Percentiles rank a stretch among this genome's conserved stretches.
Conservation (phyloP, 2,888 invertebrate genomes). For the Philopedon plagiatum region DNA sequence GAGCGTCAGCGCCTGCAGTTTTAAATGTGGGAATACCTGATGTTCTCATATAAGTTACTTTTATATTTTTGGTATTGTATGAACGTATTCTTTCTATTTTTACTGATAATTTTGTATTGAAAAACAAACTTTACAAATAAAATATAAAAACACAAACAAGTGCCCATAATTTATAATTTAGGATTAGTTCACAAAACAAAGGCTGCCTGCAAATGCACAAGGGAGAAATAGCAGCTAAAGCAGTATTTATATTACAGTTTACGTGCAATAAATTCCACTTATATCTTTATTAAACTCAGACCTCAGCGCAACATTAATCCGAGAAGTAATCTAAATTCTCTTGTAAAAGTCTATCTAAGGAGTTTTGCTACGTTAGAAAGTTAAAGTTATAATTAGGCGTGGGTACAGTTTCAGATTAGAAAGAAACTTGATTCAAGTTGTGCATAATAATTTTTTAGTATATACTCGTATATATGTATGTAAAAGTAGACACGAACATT, state of each 20-base stretch:
- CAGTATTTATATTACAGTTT: conserved; percentile 2
- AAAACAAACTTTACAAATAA: no score
- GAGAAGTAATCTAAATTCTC: conserved; percentile 34
- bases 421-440: neutral
- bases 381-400: conserved; percentile 23
- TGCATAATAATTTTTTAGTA: neutral
- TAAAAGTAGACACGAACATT: neutral
- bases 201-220: no score
- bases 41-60: no score
- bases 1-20: no score
- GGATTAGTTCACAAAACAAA: no score
- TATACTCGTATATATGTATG: no score
- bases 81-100: no score
- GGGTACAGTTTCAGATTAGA: conserved; percentile 9
- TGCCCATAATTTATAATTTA: no score
- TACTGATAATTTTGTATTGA: no score
- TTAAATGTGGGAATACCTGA: no score
- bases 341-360: conserved; percentile 23
- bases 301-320: conserved; percentile 30
- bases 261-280: conserved; percentile 39
- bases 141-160: no score
- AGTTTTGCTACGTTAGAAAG: conserved; percentile 7
- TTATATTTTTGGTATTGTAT: no score
- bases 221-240: neutral
- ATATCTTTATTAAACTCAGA: conserved; percentile 43